Evolutionary conservation across 2,888 invertebrate genomes (phyloP).

Genomic region (Rhingia rostrata): DNA sequence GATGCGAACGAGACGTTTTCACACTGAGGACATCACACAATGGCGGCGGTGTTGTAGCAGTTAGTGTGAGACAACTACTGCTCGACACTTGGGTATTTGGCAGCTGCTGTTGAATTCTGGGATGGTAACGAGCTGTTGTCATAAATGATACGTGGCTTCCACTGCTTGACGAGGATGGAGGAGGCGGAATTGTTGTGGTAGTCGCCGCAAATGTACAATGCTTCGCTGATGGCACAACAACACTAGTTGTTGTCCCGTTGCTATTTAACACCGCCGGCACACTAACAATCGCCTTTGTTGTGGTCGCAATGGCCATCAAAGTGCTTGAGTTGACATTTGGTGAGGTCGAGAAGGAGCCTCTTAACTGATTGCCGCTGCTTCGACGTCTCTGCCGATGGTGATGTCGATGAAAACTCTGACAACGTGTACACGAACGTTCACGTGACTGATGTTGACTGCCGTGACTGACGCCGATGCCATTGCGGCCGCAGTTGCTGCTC

Average conservation of each 20-base stretch:
- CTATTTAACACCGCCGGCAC: slow-evolving; percentile 35
- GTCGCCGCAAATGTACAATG: slow-evolving; percentile 81
- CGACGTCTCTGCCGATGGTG: slow-evolving; percentile 81
- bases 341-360: slow-evolving; percentile 76
- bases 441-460: slow-evolving; percentile 75
- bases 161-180: slow-evolving; percentile 60
- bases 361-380: slow-evolving; percentile 78
- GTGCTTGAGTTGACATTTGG: slow-evolving; percentile 70
- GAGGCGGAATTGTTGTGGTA: slow-evolving; percentile 78
- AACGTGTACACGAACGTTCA: slow-evolving; percentile 80
- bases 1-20: slow-evolving; percentile 68
- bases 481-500: slow-evolving; percentile 82
- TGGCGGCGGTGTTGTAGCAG: slow-evolving; percentile 77
- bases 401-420: slow-evolving; percentile 82
- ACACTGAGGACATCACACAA: slow-evolving; percentile 62
- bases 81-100: slow-evolving; percentile 57
- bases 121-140: slow-evolving; percentile 59
- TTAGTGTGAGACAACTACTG: slow-evolving; percentile 65
- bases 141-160: slow-evolving; percentile 78
- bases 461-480: slow-evolving; percentile 64
- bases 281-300: slow-evolving; percentile 66
- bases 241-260: slow-evolving; percentile 51
- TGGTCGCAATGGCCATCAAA: slow-evolving; percentile 76
- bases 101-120: slow-evolving; percentile 48
- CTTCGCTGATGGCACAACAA: slow-evolving; percentile 76